Conservation (phyloP, 1,140 invertebrate genomes). For the Lineus longissimus region DNA sequence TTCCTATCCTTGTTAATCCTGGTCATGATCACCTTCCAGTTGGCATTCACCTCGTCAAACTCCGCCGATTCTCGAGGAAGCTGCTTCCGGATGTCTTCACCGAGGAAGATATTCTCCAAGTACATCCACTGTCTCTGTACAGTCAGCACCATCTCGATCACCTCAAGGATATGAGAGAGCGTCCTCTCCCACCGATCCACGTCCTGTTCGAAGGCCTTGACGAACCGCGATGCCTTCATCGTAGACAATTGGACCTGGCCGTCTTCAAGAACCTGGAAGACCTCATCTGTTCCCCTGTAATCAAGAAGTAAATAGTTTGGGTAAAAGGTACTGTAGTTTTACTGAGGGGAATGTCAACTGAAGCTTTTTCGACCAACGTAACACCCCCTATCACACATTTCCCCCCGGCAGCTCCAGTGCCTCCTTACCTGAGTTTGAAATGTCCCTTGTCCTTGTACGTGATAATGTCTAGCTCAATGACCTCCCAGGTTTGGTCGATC, state of each 20-base stretch:
- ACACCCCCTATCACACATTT: too few species aligned
- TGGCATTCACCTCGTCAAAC: constrained; percentile 52
- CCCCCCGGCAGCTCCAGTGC: too few species aligned
- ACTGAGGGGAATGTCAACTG: too few species aligned
- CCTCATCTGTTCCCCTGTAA: constrained; percentile 49
- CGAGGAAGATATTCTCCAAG: constrained; percentile 62
- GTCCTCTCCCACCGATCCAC: constrained; percentile 79
- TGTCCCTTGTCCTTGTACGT: constrained; percentile 66
- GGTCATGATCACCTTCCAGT: constrained; percentile 53
- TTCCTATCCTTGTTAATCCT: constrained; percentile 48
- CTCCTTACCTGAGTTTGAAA: constrained; percentile 48
- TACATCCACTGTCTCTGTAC: constrained; percentile 80
- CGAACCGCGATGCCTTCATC: constrained; percentile 81
- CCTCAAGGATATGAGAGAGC: constrained; percentile 72
- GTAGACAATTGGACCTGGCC: constrained; percentile 62
- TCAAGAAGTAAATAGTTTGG: background rate
- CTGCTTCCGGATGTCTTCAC: constrained; percentile 54
- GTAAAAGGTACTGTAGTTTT: too few species aligned
- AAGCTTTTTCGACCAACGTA: too few species aligned
- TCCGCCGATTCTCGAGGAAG: constrained; percentile 52
- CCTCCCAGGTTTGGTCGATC: constrained; percentile 69
- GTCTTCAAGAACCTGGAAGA: constrained; percentile 60
- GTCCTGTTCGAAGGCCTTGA: constrained; percentile 74
- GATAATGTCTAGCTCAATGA: constrained; percentile 66
- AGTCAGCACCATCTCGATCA: constrained; percentile 69